Conservation (phyloP, 2,888 invertebrate species). For the Drosophila monieri region DNA sequence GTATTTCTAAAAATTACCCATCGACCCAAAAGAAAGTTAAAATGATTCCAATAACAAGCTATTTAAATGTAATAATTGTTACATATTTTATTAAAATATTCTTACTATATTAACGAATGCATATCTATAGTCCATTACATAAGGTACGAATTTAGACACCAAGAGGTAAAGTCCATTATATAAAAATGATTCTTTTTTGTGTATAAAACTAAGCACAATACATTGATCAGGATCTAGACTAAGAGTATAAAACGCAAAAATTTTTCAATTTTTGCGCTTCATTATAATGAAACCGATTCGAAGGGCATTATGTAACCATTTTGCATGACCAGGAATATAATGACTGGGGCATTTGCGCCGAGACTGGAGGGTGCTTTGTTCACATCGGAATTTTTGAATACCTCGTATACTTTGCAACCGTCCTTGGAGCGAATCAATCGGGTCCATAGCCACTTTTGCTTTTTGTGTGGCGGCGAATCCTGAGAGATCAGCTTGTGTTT, state of each 20-base stretch:
- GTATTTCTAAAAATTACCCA: not conserved
- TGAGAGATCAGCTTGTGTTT: conserved; percentile 38
- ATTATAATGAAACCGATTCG: conserved; percentile 52
- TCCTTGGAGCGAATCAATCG: conserved; percentile 56
- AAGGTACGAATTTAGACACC: not conserved
- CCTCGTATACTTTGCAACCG: conserved; percentile 74
- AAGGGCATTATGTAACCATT: conserved; percentile 75
- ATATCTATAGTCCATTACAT: not conserved
- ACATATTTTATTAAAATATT: not conserved
- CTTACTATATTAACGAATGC: not conserved
- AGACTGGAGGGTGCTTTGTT: conserved; percentile 25
- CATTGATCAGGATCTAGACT: not conserved
- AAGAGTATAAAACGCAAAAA: not conserved
- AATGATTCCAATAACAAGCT: too few species aligned
- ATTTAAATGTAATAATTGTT: too few species aligned
- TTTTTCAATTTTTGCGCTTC: not conserved
- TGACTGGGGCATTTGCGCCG: conserved; percentile 42
- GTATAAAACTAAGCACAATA: not conserved
- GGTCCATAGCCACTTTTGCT: conserved; percentile 70
- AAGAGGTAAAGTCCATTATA: not conserved
- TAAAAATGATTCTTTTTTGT: not conserved
- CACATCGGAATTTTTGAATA: conserved; percentile 61
- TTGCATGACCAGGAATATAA: conserved; percentile 72
- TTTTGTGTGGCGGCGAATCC: not conserved
- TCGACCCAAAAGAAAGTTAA: not conserved